phyloP scores from a whole-genome alignment of 2,797 vertebrate genomes.

The Mico argentatus region DNA sequence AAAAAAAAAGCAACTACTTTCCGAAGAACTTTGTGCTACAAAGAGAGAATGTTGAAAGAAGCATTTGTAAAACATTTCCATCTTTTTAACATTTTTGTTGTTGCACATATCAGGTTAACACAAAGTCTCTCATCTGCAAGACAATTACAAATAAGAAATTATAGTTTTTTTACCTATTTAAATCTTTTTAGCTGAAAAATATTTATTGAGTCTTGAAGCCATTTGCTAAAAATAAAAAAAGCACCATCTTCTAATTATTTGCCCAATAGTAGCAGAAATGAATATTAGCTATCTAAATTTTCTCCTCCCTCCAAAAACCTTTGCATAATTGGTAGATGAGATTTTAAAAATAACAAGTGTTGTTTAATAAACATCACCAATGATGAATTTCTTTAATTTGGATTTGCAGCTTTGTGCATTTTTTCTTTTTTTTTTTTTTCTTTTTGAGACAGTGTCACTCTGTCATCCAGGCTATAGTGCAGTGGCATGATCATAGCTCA shows the following conservation, averaged over 20 bases:
- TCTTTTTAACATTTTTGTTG: background rate
- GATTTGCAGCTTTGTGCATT: background rate
- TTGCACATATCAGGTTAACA: background rate
- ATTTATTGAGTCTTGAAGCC: background rate
- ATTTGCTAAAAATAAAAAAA: slow-evolving; percentile 34
- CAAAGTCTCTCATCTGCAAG: background rate
- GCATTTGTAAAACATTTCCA: background rate
- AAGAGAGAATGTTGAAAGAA: slow-evolving; percentile 9
- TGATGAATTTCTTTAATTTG: slow-evolving; percentile 3
- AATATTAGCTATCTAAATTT: background rate
- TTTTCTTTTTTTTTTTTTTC: background rate
- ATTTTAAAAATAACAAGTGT: background rate
- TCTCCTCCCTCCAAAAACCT: background rate
- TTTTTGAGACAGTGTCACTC: background rate
- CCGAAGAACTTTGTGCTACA: background rate
- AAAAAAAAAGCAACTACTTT: background rate
- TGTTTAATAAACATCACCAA: background rate
- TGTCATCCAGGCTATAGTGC: too few relatives aligned
- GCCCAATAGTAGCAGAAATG: slow-evolving; percentile 1
- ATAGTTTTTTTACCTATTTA: slow-evolving; percentile 28
- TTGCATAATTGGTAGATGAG: background rate
- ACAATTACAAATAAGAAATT: background rate
- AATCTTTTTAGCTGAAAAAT: slow-evolving; percentile 8
- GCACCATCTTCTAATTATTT: background rate
- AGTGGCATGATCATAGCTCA: background rate